phyloP scores from a whole-genome alignment of 2,888 invertebrate genomes.

The Lasioglossum morio region DNA sequence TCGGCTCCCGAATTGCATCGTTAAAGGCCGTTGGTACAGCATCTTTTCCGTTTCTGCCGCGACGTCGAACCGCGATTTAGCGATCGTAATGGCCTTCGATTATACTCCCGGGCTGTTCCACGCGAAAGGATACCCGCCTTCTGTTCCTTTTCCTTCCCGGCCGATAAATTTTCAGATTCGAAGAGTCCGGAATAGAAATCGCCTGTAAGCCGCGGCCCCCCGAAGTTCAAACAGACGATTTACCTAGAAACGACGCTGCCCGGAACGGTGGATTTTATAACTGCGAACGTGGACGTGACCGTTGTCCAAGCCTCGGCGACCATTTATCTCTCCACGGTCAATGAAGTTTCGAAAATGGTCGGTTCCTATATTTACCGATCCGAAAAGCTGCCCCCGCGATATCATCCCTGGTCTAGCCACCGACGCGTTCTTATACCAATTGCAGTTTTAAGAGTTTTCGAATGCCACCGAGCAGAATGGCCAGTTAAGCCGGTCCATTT shows the following conservation, averaged over 20 bases:
- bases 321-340: conserved; percentile 19
- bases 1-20: conserved; percentile 38
- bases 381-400: neutral
- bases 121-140: neutral
- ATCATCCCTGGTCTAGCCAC: neutral
- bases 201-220: neutral
- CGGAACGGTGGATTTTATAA: conserved; percentile 8
- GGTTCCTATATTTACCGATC: conserved; percentile 29
- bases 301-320: conserved; percentile 22
- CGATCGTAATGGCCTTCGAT: conserved; percentile 26
- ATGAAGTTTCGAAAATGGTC: conserved; percentile 14
- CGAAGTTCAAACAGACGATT: conserved; percentile 4
- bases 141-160: neutral
- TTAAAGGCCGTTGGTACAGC: conserved; percentile 29
- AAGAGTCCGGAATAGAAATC: neutral
- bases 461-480: conserved; percentile 25
- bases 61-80: conserved; percentile 41
- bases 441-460: conserved; percentile 34
- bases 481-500: conserved; percentile 50
- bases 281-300: neutral
- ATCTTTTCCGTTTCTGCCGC: conserved; percentile 1
- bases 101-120: neutral
- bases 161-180: conserved; percentile 32
- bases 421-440: conserved; percentile 25
- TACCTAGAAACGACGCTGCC: conserved; percentile 14